Evolutionary conservation across 1,140 invertebrate species (phyloP), one percentile per base, ranked within the genome.

Genomic region (Drosophila pachea): DNA sequence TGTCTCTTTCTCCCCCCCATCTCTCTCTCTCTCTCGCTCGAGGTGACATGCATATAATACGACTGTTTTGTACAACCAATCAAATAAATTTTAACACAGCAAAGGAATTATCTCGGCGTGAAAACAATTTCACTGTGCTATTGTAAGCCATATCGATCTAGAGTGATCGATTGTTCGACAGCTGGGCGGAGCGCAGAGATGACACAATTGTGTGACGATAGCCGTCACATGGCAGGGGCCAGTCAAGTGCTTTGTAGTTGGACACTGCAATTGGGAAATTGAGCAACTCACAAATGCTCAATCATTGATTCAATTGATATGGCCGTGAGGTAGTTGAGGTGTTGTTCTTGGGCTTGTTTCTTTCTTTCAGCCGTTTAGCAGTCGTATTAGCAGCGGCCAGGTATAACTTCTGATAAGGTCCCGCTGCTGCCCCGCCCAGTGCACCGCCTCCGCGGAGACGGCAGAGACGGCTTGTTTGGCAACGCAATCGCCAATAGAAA

Each of bases 291-390:
- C 79, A 84, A 67, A 69, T 65, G 67, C 75, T 83, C 79, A 78
- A 83, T 84, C 79, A 83, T 73, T 72, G 69, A 72, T 72, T 43
- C 52, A 42, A 62, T 72, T 70, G 76, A 84, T 84, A 84, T 65
- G 65, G 48, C 45, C 31, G 62, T 49, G 56, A 63, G 47, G 29
- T 45, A 43, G 52, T 48, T 58, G 48, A 71, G 52, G 76, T 68
- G 60, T 47, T 59, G 48, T 62, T 69, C 14, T 50, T 16, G 12
- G 12, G 5, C 50, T 65, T 82, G 58, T 16, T 14, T 22, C 11
- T 73, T 71, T 33, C 36, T 53, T 52, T 48, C 32, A 8, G 14
- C 12, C n/a, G 11, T 69, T 70, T 42, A 58, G 62, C 58, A 63
- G 73, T n/a, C 40, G 12, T 56, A 43, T 33, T 56, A 56, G 33